phyloP scores from a whole-genome alignment of 2,797 vertebrate genomes.

The Eptatretus atami region DNA sequence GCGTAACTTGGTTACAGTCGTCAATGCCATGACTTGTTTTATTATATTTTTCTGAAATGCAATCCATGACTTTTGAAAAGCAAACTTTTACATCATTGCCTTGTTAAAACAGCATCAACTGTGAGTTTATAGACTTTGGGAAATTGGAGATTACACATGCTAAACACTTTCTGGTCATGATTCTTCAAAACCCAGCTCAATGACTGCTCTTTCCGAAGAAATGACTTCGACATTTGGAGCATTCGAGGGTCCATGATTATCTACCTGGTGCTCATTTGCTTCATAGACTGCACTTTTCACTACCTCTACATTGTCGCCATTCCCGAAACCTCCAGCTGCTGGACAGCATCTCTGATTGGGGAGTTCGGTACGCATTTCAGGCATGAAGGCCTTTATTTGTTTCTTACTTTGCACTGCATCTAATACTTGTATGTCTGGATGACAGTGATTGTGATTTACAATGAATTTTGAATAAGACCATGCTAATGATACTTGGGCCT shows the following conservation, averaged over 20 bases:
- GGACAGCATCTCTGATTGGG: constrained; percentile 45
- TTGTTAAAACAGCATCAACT: too few species aligned
- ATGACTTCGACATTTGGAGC: constrained; percentile 41
- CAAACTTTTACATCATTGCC: too few species aligned
- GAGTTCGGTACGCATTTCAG: constrained; percentile 31
- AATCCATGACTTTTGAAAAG: too few species aligned
- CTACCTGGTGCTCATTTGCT: constrained; percentile 22
- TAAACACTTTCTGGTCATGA: not conserved
- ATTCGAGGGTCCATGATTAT: constrained; percentile 27
- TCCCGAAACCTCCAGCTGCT: constrained; percentile 47
- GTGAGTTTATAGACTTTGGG: not conserved
- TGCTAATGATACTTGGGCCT: too few species aligned
- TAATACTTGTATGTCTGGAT: too few species aligned
- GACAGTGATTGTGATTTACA: too few species aligned
- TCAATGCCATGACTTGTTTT: too few species aligned
- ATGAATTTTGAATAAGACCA: too few species aligned
- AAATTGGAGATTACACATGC: not conserved
- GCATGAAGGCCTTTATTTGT: too few species aligned
- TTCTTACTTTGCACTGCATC: too few species aligned
- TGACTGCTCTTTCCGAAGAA: constrained; percentile 23
- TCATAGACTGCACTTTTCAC: constrained; percentile 50
- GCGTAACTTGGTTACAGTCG: too few species aligned
- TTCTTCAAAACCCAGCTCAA: constrained; percentile 22
- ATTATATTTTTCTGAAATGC: too few species aligned
- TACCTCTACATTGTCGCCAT: constrained; percentile 86